phyloP scores from a whole-genome alignment of 2,797 vertebrate species.

The Enteromius treurensis region DNA sequence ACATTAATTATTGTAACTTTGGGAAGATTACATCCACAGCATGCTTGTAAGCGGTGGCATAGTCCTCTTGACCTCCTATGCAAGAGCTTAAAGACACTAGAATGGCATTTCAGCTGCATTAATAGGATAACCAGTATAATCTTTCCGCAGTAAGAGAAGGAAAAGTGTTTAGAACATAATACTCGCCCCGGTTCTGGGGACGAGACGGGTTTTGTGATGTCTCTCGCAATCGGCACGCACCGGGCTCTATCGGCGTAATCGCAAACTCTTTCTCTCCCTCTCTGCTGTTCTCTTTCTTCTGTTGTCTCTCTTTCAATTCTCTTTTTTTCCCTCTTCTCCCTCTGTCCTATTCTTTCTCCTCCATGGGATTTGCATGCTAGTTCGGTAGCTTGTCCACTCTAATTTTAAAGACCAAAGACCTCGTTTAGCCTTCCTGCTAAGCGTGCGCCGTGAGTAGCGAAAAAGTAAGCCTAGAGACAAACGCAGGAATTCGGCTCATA shows the following conservation, averaged over 20 bases:
- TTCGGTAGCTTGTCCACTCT: conserved; percentile 68
- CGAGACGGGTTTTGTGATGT: conserved; percentile 75
- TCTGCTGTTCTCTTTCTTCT: conserved; percentile 49
- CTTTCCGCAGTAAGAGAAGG: conserved; percentile 94
- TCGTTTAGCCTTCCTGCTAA: conserved; percentile 73
- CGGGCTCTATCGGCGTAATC: conserved; percentile 76
- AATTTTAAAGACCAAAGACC: conserved; percentile 73
- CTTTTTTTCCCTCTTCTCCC: conserved; percentile 27
- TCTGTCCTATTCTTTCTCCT: conserved; percentile 43
- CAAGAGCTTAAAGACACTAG: conserved; percentile 99
- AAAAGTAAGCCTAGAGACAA: conserved; percentile 59
- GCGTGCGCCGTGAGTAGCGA: conserved; percentile 59
- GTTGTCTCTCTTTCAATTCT: conserved; percentile 32
- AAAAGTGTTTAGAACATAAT: conserved; percentile 97
- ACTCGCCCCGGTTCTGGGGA: conserved; percentile 89
- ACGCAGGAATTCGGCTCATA: conserved; percentile 63
- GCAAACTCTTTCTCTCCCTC: conserved; percentile 48
- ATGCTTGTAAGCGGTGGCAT: conserved; percentile 96
- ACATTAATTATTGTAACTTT: conserved; percentile 99
- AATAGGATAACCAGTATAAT: conserved; percentile 99
- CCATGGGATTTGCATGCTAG: conserved; percentile 72
- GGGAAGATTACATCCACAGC: conserved; percentile 98
- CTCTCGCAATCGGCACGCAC: conserved; percentile 78
- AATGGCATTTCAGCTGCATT: conserved; percentile 99
- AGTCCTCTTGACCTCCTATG: conserved; percentile 99